Percentiles rank a stretch among this genome's conserved stretches.
Conservation (phyloP, 1,140 invertebrate species). For the Argopecten irradians region DNA sequence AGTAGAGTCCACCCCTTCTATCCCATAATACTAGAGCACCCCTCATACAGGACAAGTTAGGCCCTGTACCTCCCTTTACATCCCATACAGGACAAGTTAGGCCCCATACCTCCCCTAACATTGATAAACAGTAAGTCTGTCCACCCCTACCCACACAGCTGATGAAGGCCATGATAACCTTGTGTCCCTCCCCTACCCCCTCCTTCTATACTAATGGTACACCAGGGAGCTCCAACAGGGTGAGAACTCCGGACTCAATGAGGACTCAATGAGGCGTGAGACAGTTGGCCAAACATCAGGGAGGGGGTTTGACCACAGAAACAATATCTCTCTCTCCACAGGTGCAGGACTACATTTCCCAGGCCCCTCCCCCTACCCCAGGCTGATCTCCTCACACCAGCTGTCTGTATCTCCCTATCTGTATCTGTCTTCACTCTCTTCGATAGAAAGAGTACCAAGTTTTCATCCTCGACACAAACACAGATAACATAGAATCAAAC, state of each 20-base stretch:
- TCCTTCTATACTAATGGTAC: background rate
- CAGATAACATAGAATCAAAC: background rate
- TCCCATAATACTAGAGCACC: background rate
- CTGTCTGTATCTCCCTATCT: background rate
- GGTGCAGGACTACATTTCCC: background rate
- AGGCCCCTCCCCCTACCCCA: background rate
- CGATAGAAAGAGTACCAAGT: background rate
- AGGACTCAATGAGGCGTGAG: conserved; percentile 1
- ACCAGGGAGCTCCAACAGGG: background rate
- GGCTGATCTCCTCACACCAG: background rate
- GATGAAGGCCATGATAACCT: conserved; percentile 1
- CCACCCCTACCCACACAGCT: background rate
- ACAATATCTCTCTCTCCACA: background rate
- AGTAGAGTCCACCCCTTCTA: background rate
- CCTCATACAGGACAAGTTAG: background rate
- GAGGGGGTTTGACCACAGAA: background rate
- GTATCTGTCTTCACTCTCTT: background rate
- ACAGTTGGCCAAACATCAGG: background rate
- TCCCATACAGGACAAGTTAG: background rate
- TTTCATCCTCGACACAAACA: background rate
- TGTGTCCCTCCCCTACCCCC: background rate
- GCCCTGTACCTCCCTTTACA: too few relatives aligned
- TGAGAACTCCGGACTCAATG: background rate
- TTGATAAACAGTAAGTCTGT: background rate
- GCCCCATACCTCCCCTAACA: background rate